Conservation (phyloP, 2,797 vertebrate species). For the Chelidonichthys spinosus region DNA sequence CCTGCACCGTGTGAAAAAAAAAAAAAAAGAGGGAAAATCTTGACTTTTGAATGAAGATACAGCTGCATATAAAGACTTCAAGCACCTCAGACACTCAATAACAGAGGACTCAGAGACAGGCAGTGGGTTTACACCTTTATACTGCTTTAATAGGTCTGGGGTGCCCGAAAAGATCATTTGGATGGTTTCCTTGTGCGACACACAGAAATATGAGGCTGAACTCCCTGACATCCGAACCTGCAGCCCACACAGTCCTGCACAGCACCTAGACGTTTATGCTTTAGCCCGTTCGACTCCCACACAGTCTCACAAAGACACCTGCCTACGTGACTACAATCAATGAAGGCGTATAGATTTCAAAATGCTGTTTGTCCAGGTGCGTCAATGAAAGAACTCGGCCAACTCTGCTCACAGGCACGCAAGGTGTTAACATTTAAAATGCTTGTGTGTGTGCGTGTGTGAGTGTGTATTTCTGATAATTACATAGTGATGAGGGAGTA, state of each 20-base stretch:
- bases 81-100: background rate
- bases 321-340: slow-evolving; percentile 23
- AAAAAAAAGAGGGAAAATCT: background rate
- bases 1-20: too few relatives aligned
- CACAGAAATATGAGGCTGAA: slow-evolving; percentile 8
- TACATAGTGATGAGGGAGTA: slow-evolving; percentile 71
- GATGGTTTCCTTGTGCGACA: background rate
- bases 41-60: background rate
- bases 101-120: background rate
- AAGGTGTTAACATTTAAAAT: slow-evolving; percentile 60
- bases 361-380: slow-evolving; percentile 75
- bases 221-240: background rate
- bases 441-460: slow-evolving; percentile 23
- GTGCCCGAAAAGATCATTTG: background rate
- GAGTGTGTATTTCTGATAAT: slow-evolving; percentile 57
- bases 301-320: slow-evolving; percentile 27
- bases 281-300: slow-evolving; percentile 18
- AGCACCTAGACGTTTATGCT: background rate
- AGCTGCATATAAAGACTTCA: background rate
- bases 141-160: background rate
- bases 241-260: slow-evolving; percentile 13
- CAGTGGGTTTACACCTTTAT: background rate
- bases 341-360: slow-evolving; percentile 24
- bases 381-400: slow-evolving; percentile 47
- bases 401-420: slow-evolving; percentile 1